Evolutionary conservation across 2,113 vertebrate species (phyloP), one percentile per base, ranked within the genome.

Genomic region (Harpagus bidentatus): DNA sequence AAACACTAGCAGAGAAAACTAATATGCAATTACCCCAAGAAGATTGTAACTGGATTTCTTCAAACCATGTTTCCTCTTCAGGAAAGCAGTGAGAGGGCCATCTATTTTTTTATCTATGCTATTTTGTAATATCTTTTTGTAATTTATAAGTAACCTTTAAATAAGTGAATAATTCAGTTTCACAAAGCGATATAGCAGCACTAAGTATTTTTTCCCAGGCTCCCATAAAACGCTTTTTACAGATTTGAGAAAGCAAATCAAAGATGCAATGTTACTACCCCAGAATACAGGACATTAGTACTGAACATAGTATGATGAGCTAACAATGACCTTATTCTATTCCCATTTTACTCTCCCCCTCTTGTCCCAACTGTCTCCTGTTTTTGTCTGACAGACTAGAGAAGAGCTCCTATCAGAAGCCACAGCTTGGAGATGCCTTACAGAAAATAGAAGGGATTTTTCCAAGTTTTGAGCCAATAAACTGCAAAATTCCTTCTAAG

Each of bases 21-120:
- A 67, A 5, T 1, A 31, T 7, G 2, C 21, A 77, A 48, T 7
- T 32, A n/a, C 6, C 18, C 19, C 1, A 1, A 38, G 4, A 50
- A 59, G 3, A 19, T 2, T 47, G 3, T 20, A 38, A n/a, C 5
- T 5, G 16, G 7, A 3, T 70, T 70, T 66, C 36, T 45, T n/a
- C 53, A 23, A 74, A 26, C 7, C 10, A 13, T 4, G 0, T 22
- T 71, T 71, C 61, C 9, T 47, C n/a, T 80, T 40, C 36, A 56
- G 45, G 8, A 62, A 78, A 73, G 28, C 23, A 69, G 6, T 16
- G 5, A 43, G 23, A 58, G 11, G 29, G 10, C 10, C 10, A 31
- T n/a, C 10, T 82, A 22, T n/a, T 81, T 76, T 76, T 58, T 0
- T 22, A 52, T 9, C 34, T 38, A 1, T 6, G 3, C 4, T 67